Conservation (phyloP, 2,888 invertebrate species). For the Platycnemis pennipes region DNA sequence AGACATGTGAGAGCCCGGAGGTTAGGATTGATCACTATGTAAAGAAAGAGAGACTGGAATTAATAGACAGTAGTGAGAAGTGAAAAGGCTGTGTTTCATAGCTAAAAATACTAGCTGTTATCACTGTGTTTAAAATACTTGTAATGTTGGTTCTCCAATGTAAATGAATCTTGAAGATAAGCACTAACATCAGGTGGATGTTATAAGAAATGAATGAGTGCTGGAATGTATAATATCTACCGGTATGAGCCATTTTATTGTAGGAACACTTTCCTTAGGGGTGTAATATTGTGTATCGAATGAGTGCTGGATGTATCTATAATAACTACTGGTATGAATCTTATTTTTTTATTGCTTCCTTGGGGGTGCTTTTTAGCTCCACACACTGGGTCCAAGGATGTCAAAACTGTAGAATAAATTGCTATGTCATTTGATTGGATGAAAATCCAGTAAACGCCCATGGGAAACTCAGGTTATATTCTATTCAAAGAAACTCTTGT, state of each 20-base stretch:
- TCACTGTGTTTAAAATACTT: too few species aligned
- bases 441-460: neutral
- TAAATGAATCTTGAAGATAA: neutral
- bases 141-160: too few species aligned
- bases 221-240: too few species aligned
- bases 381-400: neutral
- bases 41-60: conserved; percentile 83
- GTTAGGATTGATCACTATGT: conserved; percentile 88
- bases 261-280: too few species aligned
- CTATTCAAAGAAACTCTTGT: too few species aligned
- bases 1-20: conserved; percentile 90
- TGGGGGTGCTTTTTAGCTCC: neutral
- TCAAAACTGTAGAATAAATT: neutral
- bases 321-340: neutral
- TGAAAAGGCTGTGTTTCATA: neutral
- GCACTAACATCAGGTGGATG: neutral
- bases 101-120: neutral
- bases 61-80: conserved; percentile 43
- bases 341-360: neutral
- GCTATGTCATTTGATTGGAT: neutral
- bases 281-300: too few species aligned
- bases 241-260: too few species aligned
- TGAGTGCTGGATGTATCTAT: neutral
- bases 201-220: too few species aligned
- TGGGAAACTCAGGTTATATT: too few species aligned